Evolutionary conservation across 2,113 vertebrate genomes (phyloP), one percentile per base, ranked within the genome.

Genomic region (Oryzias woworae): DNA sequence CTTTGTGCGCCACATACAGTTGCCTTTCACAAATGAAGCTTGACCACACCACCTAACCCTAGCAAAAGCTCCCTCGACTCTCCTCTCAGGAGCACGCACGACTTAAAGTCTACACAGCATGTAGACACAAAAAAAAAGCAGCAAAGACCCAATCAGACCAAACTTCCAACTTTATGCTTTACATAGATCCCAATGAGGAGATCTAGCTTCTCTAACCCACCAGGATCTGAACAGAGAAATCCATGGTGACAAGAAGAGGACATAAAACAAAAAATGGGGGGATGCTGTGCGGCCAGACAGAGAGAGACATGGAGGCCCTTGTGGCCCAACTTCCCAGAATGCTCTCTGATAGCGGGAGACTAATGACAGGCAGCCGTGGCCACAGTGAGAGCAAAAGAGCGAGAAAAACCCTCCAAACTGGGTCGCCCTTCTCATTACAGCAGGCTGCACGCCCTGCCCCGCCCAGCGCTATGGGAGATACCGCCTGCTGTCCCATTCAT

Each of bases 281-380:
- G 55, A 65, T 58, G 54, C 62, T 55, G 53, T 83, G 79, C 56
- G 84, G 85, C 66, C 64, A 84, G 77, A 77, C 69, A 57, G 70
- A 88, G 70, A 79, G 83, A 84, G 81, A 84, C 80, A 17, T 14
- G 41, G 72, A 76, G 69, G 83, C 78, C 75, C 69, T 71, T 90
- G 85, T 73, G 84, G 85, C 72, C 48, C 4, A 20, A 56, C 72
- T 88, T 88, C 86, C 90, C 88, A 88, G 86, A 82, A 89, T 89
- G 85, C 86, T 76, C 78, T 80, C 82, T 82, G 87, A 89, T 89
- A 89, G 85, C 72, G 78, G 79, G 69, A 36, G 47, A 59, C 55
- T 90, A 92, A 92, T 92, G 84, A 92, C 83, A 92, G 89, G 66
- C 86, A 81, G 77, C 77, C 65, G 31, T 23, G 63, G 66, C 85